Evolutionary conservation across 2,797 vertebrate species (phyloP), one percentile per base, ranked within the genome.

Genomic region (Varecia variegata): DNA sequence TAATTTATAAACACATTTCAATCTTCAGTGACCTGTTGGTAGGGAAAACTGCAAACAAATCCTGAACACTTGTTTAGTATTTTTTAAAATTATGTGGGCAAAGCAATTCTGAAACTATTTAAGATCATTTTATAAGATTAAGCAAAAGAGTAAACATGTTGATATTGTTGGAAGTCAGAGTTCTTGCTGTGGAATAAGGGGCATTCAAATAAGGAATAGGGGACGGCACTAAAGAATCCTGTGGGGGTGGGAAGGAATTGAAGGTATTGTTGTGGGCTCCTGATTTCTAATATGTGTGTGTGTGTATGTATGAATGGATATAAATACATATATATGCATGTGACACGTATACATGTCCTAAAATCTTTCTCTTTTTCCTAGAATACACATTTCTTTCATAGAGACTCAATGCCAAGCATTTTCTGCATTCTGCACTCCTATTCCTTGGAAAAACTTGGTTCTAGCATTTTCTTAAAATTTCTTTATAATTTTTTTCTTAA

Each of bases 41-140:
- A 9, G 23, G 9, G 8, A 56, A 86, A 76, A 60, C 4, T 62
- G 12, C n/a, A 67, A 83, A 83, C 43, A 74, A 67, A 54, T 43
- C 5, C 1, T 43, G 3, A 70, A 14, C 13, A 38, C 23, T 32
- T 77, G 43, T 80, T 47, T 13, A 30, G 32, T 83, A 6, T 20
- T 58, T 58, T 77, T 58, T 80, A 6, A 21, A 38, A 23, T 79
- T 38, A 30, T 40, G 9, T 52, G 5, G 43, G 2, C 43, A 70
- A 58, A 93, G 12, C n/a, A 93, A 23, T 77, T 65, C 56, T 96
- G 62, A 83, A 95, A 79, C 38, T 47, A 12, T 84, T 83, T 60
- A 82, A 58, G 14, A 52, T 84, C 17, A 5, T 32, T 14, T 54
- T 56, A 14, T 4, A 86, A 0, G 35, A 45, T 40, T 93, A 60